phyloP scores from a whole-genome alignment of 2,888 invertebrate species.

The Herminia tarsipennalis region DNA sequence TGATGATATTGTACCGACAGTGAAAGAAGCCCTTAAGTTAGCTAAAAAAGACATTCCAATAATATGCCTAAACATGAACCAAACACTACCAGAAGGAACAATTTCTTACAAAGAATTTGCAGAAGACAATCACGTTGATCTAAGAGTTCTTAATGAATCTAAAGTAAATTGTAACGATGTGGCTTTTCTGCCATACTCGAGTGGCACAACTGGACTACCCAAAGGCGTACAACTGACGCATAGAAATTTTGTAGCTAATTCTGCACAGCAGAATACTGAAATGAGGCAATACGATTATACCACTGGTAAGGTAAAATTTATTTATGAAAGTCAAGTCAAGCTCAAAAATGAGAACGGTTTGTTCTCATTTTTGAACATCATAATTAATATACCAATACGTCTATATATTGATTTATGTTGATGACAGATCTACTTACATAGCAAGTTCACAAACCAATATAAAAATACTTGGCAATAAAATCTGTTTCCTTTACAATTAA shows the following conservation, averaged over 20 bases:
- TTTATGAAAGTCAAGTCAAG: neutral
- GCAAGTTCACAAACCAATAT: too few relatives aligned
- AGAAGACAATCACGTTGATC: slow-evolving; percentile 75
- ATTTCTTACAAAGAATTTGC: slow-evolving; percentile 87
- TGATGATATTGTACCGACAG: slow-evolving; percentile 78
- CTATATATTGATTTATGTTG: too few relatives aligned
- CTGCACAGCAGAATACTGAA: slow-evolving; percentile 63
- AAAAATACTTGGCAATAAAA: too few relatives aligned
- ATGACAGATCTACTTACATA: too few relatives aligned
- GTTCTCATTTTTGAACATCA: too few relatives aligned
- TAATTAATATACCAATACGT: too few relatives aligned
- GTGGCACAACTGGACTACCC: slow-evolving; percentile 93
- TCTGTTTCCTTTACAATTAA: too few relatives aligned
- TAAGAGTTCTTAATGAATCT: slow-evolving; percentile 72
- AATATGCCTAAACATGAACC: slow-evolving; percentile 62
- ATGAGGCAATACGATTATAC: slow-evolving; percentile 54
- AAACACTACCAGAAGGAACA: slow-evolving; percentile 74
- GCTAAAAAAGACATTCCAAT: slow-evolving; percentile 79
- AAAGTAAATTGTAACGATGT: slow-evolving; percentile 81
- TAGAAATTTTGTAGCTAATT: slow-evolving; percentile 81
- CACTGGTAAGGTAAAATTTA: slow-evolving; percentile 51
- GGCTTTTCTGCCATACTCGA: slow-evolving; percentile 91
- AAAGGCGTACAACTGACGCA: slow-evolving; percentile 90
- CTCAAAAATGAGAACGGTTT: too few relatives aligned
- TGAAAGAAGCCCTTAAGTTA: slow-evolving; percentile 75